Evolutionary conservation across 2,888 invertebrate species (phyloP).

Genomic region (Eulithis testata): DNA sequence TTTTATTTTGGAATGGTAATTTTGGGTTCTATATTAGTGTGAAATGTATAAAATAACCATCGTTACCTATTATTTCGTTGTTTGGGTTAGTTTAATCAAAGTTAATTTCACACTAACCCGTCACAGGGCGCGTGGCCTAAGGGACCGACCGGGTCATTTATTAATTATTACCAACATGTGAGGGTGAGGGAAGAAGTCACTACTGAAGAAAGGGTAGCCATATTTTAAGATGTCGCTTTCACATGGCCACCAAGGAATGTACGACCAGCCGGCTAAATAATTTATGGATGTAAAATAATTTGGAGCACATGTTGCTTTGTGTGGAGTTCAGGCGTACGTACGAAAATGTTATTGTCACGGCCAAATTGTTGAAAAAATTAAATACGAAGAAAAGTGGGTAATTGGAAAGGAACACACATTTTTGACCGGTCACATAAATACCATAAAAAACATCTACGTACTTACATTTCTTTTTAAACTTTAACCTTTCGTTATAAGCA

Average conservation of each 20-base stretch:
- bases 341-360: conserved; percentile 12
- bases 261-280: conserved; percentile 59
- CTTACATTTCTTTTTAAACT: too few species aligned
- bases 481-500: background rate
- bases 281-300: conserved; percentile 64
- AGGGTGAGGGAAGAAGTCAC: conserved; percentile 62
- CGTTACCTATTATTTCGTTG: conserved; percentile 31
- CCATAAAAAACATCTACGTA: too few species aligned
- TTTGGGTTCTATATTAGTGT: background rate
- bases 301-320: conserved; percentile 44
- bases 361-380: conserved; percentile 1
- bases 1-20: too few species aligned
- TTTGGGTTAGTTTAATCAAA: conserved; percentile 33
- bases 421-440: too few species aligned
- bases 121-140: conserved; percentile 49
- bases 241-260: conserved; percentile 75
- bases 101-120: conserved; percentile 66
- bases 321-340: conserved; percentile 17
- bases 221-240: conserved; percentile 80
- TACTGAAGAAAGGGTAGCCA: conserved; percentile 77
- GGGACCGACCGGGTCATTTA: conserved; percentile 77
- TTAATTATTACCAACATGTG: conserved; percentile 76
- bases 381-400: background rate
- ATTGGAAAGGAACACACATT: background rate
- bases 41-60: conserved; percentile 10